Evolutionary conservation across 2,888 invertebrate genomes (phyloP), one percentile per base, ranked within the genome.

Genomic region (Xanthorhoe designata): DNA sequence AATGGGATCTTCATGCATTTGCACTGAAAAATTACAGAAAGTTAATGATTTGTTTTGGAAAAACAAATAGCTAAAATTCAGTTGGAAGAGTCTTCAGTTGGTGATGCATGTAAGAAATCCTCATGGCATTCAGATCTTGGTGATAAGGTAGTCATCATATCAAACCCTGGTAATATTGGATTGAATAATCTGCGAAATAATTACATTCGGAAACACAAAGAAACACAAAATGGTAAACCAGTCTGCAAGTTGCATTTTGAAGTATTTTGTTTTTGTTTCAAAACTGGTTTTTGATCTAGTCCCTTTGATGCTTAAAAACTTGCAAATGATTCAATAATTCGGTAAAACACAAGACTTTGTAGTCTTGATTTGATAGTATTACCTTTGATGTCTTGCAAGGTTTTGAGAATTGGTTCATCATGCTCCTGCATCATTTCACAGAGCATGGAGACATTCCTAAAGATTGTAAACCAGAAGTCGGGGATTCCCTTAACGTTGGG

Each of bases 391-490:
- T 98, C 98, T 78, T 94, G 95, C 78, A 98, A 94, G 90, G 97
- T 96, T 85, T 97, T 96, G 49, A 98, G 94, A 78, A 98, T 97
- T 13, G 98, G 97, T 84, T 98, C 97, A 90, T 99, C 98, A 76
- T 97, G 96, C 80, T 96, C 96, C 80, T 97, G 97, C 80, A 98
- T 96, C 97, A 98, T 97, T 81, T 98, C 98, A 53, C 96, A 95
- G 65, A 98, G 92, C 90, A 97, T 95, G 53, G 96, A 96, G 61
- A 98, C 97, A 92, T 98, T 98, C 87, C 97, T 98, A 85, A 99
- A 97, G 82, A 98, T 98, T 35, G 97, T 98, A 73, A 98, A 94
- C 99, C 99, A 99, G 94, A 99, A 99, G 71, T 97, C 97, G 2
- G 98, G 98, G 79, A 99, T 96, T 66, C 99, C 99, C 87, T 95